Evolutionary conservation across 2,113 vertebrate species (phyloP), one percentile per base, ranked within the genome.

Genomic region (Syrrhaptes paradoxus): DNA sequence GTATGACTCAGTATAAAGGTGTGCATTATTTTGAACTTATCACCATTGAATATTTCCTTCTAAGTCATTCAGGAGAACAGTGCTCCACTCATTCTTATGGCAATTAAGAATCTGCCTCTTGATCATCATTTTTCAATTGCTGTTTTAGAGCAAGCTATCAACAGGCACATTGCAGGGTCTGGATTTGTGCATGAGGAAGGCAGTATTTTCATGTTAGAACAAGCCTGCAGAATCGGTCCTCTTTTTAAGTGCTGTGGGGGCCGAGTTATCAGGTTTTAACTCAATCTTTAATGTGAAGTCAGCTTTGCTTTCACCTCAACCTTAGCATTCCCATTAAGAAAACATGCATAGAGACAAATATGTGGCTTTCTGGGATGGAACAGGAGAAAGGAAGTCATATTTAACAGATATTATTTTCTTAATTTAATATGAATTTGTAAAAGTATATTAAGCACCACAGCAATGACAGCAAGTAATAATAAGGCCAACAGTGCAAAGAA

Each of bases 221-320:
- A 80, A 83, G 41, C 7, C 54, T 91, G 41, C 8, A 78, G 26
- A 90, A 65, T 65, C 36, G 48, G 5, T 57, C 9, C 4, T 66
- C 22, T 90, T 62, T 61, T 65, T 38, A 52, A 78, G 51, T 38
- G 29, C 2, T 0, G 0, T 32, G 19, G 22, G 29, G 10, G 19
- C 5, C 55, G 61, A 71, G 17, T 84, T 77, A 59, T 7, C 45
- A 68, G 29, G 11, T 82, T 91, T 87, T 68, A 94, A 87, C 17
- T 67, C n/a, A 19, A n/a, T 82, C 36, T 84, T 81, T 79, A 87
- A 65, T 52, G 36, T 43, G 16, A 93, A 85, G 11, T 82, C 45
- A 79, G 24, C 12, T 82, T 83, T 79, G 20, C 7, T 82, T 73
- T 68, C 29, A 68, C 28, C 63, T 82, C 52, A 67, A 24, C 19